phyloP scores from a whole-genome alignment of 2,888 invertebrate genomes.

The Agrotis clavis region DNA sequence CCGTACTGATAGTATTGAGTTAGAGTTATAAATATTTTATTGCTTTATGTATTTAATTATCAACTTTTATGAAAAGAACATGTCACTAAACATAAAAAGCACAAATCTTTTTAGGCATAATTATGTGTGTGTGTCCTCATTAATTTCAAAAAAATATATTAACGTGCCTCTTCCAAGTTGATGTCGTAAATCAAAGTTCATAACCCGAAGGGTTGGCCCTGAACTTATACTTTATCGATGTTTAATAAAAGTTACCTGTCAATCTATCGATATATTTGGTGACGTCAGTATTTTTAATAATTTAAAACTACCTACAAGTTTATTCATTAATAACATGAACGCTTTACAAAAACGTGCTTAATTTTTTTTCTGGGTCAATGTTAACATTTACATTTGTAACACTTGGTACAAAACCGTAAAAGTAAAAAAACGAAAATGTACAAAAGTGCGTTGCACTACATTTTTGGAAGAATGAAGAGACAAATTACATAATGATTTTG shows the following conservation, averaged over 20 bases:
- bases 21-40: constrained; percentile 38
- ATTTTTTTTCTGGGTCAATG: constrained; percentile 12
- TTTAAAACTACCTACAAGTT: not conserved
- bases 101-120: not conserved
- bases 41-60: constrained; percentile 23
- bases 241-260: not conserved
- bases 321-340: not conserved
- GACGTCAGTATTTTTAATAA: not conserved
- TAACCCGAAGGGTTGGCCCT: constrained; percentile 30
- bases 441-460: not conserved
- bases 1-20: not conserved
- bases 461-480: not conserved
- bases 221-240: constrained; percentile 34
- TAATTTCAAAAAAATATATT: constrained; percentile 21
- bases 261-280: not conserved
- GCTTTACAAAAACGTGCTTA: not conserved
- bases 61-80: constrained; percentile 16
- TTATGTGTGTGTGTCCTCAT: constrained; percentile 15
- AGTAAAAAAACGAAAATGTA: not conserved
- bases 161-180: constrained; percentile 12
- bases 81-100: not conserved
- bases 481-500: constrained; percentile 20
- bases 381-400: not conserved
- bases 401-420: not conserved
- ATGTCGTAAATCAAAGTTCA: constrained; percentile 30